Conservation (phyloP, 2,888 invertebrate genomes). For the Apamea epomidion region DNA sequence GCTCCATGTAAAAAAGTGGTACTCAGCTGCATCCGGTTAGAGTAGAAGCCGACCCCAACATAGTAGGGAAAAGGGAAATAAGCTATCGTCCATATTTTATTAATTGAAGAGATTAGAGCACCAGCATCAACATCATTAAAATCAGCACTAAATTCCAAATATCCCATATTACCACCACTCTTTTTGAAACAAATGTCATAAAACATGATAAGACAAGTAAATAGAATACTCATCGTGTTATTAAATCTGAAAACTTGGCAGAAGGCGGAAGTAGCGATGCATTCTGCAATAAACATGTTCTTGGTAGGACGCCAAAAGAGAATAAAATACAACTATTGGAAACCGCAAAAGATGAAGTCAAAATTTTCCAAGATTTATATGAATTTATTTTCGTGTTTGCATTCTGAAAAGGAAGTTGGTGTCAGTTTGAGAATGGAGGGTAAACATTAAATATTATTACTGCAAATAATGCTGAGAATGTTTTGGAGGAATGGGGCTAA, state of each 20-base stretch:
- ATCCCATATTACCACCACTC: background rate
- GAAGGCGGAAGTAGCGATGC: slow-evolving; percentile 27
- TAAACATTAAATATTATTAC: slow-evolving; percentile 29
- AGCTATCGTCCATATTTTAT: too few species aligned
- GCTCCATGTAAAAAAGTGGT: background rate
- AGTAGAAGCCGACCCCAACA: background rate
- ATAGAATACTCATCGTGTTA: slow-evolving; percentile 31
- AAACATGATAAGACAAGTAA: background rate
- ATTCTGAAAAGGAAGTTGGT: slow-evolving; percentile 35
- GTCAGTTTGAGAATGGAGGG: slow-evolving; percentile 5
- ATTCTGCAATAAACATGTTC: slow-evolving; percentile 20
- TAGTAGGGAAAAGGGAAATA: background rate
- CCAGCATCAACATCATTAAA: background rate
- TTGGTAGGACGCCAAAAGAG: slow-evolving; percentile 44
- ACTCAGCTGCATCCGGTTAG: too few species aligned
- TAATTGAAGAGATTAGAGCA: too few species aligned
- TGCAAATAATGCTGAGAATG: slow-evolving; percentile 19
- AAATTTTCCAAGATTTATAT: slow-evolving; percentile 3
- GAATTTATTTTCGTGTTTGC: slow-evolving; percentile 39
- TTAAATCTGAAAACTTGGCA: slow-evolving; percentile 45
- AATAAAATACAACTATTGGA: slow-evolving; percentile 17
- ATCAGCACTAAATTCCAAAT: background rate
- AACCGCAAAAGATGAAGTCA: slow-evolving; percentile 3
- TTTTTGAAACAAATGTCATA: background rate
- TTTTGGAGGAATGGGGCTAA: slow-evolving; percentile 33